Evolutionary conservation across 1,140 invertebrate species (phyloP).

Genomic region (Eumeta japonica): DNA sequence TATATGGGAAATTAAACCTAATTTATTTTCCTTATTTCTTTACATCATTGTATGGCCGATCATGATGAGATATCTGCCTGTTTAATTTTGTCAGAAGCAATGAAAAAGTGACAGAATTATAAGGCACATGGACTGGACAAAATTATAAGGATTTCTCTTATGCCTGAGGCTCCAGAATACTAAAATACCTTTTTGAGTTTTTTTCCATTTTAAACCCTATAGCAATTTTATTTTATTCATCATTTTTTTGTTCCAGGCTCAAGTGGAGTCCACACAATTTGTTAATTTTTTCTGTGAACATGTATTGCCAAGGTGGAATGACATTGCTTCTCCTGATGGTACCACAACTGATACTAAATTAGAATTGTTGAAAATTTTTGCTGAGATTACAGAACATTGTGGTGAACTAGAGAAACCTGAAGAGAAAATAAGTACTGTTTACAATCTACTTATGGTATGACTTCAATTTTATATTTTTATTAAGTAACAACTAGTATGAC

Average conservation of each 20-base stretch:
- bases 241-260: constrained; percentile 64
- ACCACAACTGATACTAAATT: constrained; percentile 73
- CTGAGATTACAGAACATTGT: constrained; percentile 78
- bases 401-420: constrained; percentile 74
- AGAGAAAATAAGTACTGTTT: constrained; percentile 73
- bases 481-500: constrained; percentile 8
- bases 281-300: constrained; percentile 84
- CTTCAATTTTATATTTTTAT: constrained; percentile 8
- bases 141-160: no score
- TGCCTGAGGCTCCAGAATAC: background rate
- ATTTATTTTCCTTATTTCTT: no score
- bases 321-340: constrained; percentile 59
- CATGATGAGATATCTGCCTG: no score
- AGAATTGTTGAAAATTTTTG: constrained; percentile 83
- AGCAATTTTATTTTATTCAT: constrained; percentile 6
- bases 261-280: constrained; percentile 84
- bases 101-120: no score
- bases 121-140: no score
- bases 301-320: constrained; percentile 70
- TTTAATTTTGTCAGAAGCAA: constrained; percentile 2
- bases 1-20: no score
- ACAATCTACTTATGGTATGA: constrained; percentile 77
- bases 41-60: no score
- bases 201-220: no score
- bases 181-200: no score